Evolutionary conservation across 2,888 invertebrate genomes (phyloP).

Genomic region (Coremacera marginata): DNA sequence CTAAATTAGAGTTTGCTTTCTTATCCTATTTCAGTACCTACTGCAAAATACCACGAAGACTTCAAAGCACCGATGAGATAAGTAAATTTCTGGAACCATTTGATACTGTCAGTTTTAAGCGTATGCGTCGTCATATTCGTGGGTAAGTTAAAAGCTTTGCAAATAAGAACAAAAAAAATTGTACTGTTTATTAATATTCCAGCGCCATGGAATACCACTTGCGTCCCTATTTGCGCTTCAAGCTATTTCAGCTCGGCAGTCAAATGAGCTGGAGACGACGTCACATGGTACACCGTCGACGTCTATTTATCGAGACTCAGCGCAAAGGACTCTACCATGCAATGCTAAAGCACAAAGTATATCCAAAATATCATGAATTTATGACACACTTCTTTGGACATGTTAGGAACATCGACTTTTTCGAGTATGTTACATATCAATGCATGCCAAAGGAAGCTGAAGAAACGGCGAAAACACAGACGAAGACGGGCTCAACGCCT

Average conservation of each 20-base stretch:
- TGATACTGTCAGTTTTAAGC: constrained; percentile 44
- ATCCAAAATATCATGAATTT: constrained; percentile 59
- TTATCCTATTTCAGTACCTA: constrained; percentile 40
- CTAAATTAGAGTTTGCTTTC: neutral
- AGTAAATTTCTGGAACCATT: constrained; percentile 48
- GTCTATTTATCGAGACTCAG: constrained; percentile 54
- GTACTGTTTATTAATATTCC: neutral
- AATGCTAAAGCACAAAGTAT: constrained; percentile 59
- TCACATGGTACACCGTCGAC: constrained; percentile 45
- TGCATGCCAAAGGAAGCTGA: neutral
- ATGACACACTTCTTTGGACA: constrained; percentile 49
- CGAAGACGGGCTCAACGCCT: neutral
- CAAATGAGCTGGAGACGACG: constrained; percentile 53
- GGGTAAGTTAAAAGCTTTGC: constrained; percentile 27
- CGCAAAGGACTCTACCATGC: constrained; percentile 58
- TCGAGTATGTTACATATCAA: constrained; percentile 53
- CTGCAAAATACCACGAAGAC: constrained; percentile 44
- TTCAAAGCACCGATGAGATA: constrained; percentile 41
- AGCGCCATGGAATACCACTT: constrained; percentile 44
- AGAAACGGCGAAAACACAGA: neutral
- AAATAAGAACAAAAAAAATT: neutral
- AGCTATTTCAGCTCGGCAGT: constrained; percentile 52
- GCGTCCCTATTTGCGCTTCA: constrained; percentile 47
- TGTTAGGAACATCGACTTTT: constrained; percentile 59
- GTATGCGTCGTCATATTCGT: constrained; percentile 38